These are phyloP conservation scores for Temnopleurus reevesii DNA, from an alignment of 53 echinoderm and acorn worm genomes.

Conservation along the genomic window DNA sequence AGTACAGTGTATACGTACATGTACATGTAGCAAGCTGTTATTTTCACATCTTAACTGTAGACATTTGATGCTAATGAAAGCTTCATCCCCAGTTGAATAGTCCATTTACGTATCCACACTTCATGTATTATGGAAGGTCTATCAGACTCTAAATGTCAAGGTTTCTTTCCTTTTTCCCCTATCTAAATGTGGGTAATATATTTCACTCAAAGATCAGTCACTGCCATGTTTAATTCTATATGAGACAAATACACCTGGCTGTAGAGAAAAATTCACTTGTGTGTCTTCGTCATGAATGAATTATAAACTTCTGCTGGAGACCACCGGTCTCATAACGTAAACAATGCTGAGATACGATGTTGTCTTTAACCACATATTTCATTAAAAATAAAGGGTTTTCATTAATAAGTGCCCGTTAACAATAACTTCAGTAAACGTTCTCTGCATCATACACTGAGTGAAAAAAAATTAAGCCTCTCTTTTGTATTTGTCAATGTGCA, in stretches of 20 bases:
- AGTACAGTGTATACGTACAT: too few species aligned
- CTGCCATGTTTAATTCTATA: background rate
- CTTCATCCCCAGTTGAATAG: background rate
- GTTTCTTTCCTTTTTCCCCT: too few species aligned
- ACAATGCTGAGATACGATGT: too few species aligned
- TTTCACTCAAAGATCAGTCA: background rate
- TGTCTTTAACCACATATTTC: too few species aligned
- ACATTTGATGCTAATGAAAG: background rate
- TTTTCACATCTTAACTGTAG: background rate
- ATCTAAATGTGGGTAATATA: background rate
- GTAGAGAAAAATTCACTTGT: background rate
- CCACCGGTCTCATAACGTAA: too few species aligned
- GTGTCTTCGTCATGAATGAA: background rate
- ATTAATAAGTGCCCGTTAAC: too few species aligned
- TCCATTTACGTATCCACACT: background rate
- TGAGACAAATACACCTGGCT: background rate
- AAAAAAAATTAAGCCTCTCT: too few species aligned
- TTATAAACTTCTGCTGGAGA: background rate
- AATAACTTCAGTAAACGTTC: too few species aligned
- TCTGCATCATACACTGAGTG: too few species aligned
- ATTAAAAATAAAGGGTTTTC: too few species aligned
- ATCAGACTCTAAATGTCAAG: slow-evolving; percentile 4
- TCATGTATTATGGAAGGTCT: slow-evolving; percentile 18
- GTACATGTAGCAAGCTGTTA: too few species aligned
- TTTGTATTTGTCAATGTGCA: too few species aligned